Conservation (phyloP, 1,140 invertebrate genomes). For the Aphaenogaster floridana region DNA sequence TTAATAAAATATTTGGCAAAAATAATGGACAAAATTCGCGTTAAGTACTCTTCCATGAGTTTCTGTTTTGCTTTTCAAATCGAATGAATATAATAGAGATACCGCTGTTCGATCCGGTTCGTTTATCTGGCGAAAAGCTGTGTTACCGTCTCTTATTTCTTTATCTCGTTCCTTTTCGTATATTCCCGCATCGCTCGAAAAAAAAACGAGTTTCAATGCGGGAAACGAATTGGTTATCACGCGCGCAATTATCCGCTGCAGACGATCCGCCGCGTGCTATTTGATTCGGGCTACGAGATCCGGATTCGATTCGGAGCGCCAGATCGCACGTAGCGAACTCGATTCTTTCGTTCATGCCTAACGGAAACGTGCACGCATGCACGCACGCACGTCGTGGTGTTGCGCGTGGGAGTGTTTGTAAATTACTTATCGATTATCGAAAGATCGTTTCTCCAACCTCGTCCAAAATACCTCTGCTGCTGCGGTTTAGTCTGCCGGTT, state of each 20-base stretch:
- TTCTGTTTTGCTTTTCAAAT: neutral
- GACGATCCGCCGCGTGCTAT: neutral
- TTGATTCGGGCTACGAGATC: conserved; percentile 30
- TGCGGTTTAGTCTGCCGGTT: conserved; percentile 86
- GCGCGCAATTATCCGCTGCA: neutral
- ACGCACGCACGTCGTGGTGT: conserved; percentile 46
- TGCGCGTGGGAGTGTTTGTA: conserved; percentile 41
- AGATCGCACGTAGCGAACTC: conserved; percentile 53
- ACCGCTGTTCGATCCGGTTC: neutral
- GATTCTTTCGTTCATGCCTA: conserved; percentile 51
- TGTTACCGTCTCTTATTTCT: neutral
- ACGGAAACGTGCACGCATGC: conserved; percentile 37
- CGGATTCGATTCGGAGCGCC: conserved; percentile 43
- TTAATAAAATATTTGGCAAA: neutral
- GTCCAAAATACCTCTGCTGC: conserved; percentile 88
- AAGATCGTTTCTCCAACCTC: conserved; percentile 77
- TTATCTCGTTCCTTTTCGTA: neutral
- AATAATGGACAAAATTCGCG: neutral
- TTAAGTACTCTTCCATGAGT: neutral
- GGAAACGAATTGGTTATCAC: conserved; percentile 29
- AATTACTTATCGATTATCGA: conserved; percentile 59
- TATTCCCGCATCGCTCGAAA: neutral
- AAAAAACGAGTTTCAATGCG: conserved; percentile 28
- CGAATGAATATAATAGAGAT: neutral
- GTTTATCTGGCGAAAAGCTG: neutral